Conservation (phyloP, 1,140 invertebrate genomes). For the Acromyrmex heyeri region DNA sequence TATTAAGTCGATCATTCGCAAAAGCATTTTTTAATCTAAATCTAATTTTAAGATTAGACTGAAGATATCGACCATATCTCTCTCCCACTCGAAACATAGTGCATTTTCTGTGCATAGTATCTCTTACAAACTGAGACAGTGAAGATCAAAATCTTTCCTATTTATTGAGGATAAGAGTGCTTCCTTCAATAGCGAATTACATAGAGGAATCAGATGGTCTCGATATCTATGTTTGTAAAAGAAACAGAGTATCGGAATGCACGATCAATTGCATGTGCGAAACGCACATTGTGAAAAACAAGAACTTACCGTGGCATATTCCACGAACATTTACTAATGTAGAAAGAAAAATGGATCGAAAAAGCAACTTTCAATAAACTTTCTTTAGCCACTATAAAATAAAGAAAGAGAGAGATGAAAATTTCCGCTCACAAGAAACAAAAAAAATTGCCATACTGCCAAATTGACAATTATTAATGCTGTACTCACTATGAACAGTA, state of each 20-base stretch:
- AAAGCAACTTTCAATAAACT: constrained; percentile 29
- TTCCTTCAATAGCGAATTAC: constrained; percentile 69
- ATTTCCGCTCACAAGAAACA: constrained; percentile 79
- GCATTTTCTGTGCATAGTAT: constrained; percentile 16
- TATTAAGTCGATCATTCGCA: constrained; percentile 54
- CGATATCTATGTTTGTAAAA: constrained; percentile 51
- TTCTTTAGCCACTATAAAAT: constrained; percentile 60
- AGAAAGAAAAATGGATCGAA: constrained; percentile 31
- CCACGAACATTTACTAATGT: constrained; percentile 65
- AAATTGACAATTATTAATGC: constrained; percentile 86
- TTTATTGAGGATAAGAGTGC: constrained; percentile 69
- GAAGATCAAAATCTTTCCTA: constrained; percentile 49
- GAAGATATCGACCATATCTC: constrained; percentile 69
- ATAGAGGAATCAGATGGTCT: constrained; percentile 53
- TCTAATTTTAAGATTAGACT: constrained; percentile 74
- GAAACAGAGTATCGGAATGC: constrained; percentile 43
- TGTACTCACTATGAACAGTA: constrained; percentile 84
- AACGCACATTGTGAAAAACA: background rate
- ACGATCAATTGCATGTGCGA: constrained; percentile 24
- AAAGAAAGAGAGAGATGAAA: constrained; percentile 71
- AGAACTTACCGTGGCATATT: constrained; percentile 60
- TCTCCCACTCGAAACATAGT: constrained; percentile 32
- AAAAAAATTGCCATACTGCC: constrained; percentile 86
- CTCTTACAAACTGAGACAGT: constrained; percentile 56
- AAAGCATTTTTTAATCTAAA: constrained; percentile 66